Evolutionary conservation across 2,888 invertebrate genomes (phyloP), one percentile per base, ranked within the genome.

Genomic region (Luperina nickerlii): DNA sequence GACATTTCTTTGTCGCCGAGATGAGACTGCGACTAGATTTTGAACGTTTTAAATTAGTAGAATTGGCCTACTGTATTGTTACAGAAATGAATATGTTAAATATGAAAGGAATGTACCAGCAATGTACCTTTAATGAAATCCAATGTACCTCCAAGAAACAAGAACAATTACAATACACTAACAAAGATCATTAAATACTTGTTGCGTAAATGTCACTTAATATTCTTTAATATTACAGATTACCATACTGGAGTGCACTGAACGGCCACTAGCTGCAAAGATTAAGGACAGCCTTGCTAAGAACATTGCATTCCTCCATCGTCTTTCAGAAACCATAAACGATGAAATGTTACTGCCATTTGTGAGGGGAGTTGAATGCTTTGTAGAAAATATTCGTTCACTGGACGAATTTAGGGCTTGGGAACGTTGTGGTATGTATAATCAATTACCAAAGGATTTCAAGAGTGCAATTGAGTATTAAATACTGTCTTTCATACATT

Each of bases 331-430:
- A 93, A 92, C 94, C 20, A 95, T 97, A 62, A 94, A 96, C 87
- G 95, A 97, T 83, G 95, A 96, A 92, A 95, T 97, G 94, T 90
- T 94, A 88, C 88, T 96, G 15, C 97, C 97, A 45, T 97, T 96
- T 90, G 87, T 95, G 11, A 92, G 96, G 84, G 97, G 97, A 54
- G 95, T 97, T 20, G 95, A 96, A 88, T 97, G 94, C 85, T 97
- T 94, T 82, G 87, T 97, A 13, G 95, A 97, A 78, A 95, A 94
- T 87, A 91, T 97, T 38, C 92, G 97, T 62, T 93, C 96, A 42
- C 94, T 95, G 84, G 96, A 96, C 89, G 97, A 97, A 83, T 96
- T 95, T 85, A 96, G 96, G 86, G 97, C 97, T 68, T 97, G 97
- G 97, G 96, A 95, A 83, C 90, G 96, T 3, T 95, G 96, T 87